These are phyloP conservation scores for Clusia tigrina DNA, from an alignment of 2,888 invertebrate genomes.

Conservation along the genomic window DNA sequence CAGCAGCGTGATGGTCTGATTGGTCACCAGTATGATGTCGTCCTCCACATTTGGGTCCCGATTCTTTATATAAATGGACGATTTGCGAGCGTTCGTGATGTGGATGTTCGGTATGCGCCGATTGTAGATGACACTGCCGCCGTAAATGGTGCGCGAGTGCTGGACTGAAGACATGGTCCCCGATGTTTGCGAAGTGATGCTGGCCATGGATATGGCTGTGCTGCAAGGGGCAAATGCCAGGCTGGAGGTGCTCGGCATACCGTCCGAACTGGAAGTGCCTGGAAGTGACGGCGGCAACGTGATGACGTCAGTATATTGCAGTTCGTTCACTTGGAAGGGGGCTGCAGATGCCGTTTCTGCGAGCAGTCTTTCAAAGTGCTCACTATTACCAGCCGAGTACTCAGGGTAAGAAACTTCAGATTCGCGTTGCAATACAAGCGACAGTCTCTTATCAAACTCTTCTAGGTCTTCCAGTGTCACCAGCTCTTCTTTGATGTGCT, in stretches of 20 bases:
- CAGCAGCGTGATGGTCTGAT: conserved; percentile 44
- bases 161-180: not conserved
- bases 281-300: not conserved
- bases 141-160: conserved; percentile 45
- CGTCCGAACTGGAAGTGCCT: not conserved
- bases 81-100: conserved; percentile 45
- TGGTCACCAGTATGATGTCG: conserved; percentile 31
- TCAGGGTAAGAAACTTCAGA: not conserved
- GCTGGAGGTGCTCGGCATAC: not conserved
- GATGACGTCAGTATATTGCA: conserved; percentile 35
- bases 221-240: not conserved
- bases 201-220: not conserved
- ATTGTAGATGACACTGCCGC: conserved; percentile 48
- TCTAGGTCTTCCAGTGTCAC: conserved; percentile 13
- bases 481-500: not conserved
- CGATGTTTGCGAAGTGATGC: conserved; percentile 24
- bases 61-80: conserved; percentile 44
- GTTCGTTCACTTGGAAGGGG: conserved; percentile 51
- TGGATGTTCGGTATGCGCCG: conserved; percentile 48
- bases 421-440: too few species aligned
- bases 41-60: conserved; percentile 8
- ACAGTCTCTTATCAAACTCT: conserved; percentile 16
- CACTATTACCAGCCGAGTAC: conserved; percentile 1
- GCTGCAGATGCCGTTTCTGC: conserved; percentile 50
- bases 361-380: conserved; percentile 50